Conservation (phyloP, 2,888 invertebrate genomes). For the Oasisia sp. region DNA sequence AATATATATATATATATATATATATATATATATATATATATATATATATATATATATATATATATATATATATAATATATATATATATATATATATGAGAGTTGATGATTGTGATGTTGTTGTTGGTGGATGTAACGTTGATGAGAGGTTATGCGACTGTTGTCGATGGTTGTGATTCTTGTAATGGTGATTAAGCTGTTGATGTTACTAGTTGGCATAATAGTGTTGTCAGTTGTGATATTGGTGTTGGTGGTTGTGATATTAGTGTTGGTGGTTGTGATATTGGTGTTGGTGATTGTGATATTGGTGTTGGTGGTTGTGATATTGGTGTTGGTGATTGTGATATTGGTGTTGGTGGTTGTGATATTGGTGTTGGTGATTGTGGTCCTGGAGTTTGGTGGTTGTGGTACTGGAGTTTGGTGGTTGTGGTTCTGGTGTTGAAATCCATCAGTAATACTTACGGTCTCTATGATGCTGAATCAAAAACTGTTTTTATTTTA, state of each 20-base stretch:
- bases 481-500: no score
- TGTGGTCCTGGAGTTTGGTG: not conserved
- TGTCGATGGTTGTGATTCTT: not conserved
- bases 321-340: not conserved
- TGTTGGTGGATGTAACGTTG: not conserved
- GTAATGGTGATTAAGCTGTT: not conserved
- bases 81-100: no score
- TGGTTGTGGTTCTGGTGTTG: not conserved
- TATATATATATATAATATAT: no score
- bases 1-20: no score
- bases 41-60: no score
- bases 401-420: no score
- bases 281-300: not conserved
- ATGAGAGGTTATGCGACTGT: not conserved
- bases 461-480: no score
- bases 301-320: not conserved
- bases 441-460: no score
- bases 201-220: not conserved
- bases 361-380: constrained; percentile 8
- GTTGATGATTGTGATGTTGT: no score
- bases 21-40: no score
- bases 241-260: not conserved
- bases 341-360: not conserved
- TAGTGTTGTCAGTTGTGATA: not conserved
- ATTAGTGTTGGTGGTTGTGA: not conserved